Evolutionary conservation across 2,888 invertebrate genomes (phyloP), one percentile per base, ranked within the genome.

Genomic region (Invenusta paracnida): DNA sequence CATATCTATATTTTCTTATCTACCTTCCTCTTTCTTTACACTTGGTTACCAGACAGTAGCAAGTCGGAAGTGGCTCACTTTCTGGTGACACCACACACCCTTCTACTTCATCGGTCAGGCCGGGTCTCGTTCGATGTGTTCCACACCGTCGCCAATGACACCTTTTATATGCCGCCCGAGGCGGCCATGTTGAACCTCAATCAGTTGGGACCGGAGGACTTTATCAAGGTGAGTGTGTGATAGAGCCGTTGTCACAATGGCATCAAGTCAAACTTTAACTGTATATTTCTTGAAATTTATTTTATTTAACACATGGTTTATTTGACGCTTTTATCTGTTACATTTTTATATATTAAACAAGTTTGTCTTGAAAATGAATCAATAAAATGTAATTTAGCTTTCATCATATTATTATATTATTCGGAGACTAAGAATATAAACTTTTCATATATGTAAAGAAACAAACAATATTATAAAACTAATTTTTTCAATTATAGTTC

Each of bases 1-100:
- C n/a, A n/a, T n/a, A n/a, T n/a, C n/a, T n/a, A n/a, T n/a, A n/a
- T n/a, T n/a, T n/a, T n/a, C n/a, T n/a, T n/a, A n/a, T n/a, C n/a
- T n/a, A n/a, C n/a, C n/a, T n/a, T n/a, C n/a, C n/a, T n/a, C n/a
- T n/a, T n/a, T n/a, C n/a, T n/a, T n/a, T n/a, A n/a, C n/a, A n/a
- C n/a, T n/a, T n/a, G n/a, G n/a, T n/a, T n/a, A n/a, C n/a, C 25
- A 73, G 73, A 73, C 73, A 73, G 73, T n/a, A 73, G 11, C 73
- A 73, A 73, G 27, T 73, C 73, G 2, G 73, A 73, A 23, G 73
- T 73, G 73, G 23, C 73, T 23, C 73, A 73, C 73, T 73, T 73
- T 73, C 73, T 73, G 17, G 73, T 73, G 73, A 73, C 73, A 2
- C 73, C 73, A 5, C 23, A 73, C 73, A 73, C 73, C 73, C 23